Evolutionary conservation across 2,113 vertebrate genomes (phyloP).

Genomic region (Psittacus erithacus): DNA sequence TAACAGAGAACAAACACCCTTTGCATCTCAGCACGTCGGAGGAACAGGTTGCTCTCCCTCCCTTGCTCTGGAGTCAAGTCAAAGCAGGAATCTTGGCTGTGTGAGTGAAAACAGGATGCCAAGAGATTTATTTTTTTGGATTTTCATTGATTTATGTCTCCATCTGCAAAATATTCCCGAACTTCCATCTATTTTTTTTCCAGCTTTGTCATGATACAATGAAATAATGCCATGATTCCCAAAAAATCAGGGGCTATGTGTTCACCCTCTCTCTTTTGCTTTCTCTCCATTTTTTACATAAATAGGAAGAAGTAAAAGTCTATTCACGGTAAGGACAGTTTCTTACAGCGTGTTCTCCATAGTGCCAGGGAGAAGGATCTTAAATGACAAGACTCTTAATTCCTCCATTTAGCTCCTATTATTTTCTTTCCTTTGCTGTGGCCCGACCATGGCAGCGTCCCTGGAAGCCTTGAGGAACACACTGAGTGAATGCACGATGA

Average conservation of each 20-base stretch:
- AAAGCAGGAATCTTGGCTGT: constrained; percentile 34
- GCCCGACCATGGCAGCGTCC: accelerated
- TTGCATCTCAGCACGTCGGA: not conserved
- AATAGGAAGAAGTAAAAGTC: not conserved
- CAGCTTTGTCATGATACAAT: accelerated
- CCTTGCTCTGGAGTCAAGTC: not conserved
- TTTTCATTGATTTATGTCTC: not conserved
- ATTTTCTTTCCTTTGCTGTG: not conserved
- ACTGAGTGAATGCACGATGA: not conserved
- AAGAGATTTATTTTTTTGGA: not conserved
- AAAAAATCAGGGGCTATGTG: not conserved
- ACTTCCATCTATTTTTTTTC: not conserved
- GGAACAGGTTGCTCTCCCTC: not conserved
- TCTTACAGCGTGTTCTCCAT: accelerated
- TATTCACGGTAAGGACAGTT: not conserved
- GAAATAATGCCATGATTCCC: not conserved
- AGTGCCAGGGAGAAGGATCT: not conserved
- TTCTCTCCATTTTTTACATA: not conserved
- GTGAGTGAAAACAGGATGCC: not conserved
- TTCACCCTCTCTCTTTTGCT: not conserved
- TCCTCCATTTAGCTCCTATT: not conserved
- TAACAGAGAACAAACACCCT: not conserved
- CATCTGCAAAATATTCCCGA: not conserved
- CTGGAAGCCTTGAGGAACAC: not conserved
- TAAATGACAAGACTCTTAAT: not conserved